Base-by-base conservation (phyloP, 64 coral and sea anemone species). In the Montipora cactus region DNA sequence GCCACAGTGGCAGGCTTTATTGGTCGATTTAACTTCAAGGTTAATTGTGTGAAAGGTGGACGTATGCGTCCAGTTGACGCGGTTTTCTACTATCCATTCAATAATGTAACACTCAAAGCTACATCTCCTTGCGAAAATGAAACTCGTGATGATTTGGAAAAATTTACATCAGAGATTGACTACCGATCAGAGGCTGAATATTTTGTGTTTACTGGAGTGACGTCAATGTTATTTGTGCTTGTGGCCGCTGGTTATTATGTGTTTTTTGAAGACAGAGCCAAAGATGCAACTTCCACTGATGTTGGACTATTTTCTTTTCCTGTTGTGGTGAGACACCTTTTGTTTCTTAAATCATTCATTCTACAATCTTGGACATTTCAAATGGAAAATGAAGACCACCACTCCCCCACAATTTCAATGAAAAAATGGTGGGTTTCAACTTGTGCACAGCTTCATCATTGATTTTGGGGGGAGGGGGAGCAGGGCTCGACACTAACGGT, bases 161-260 rank as follows among this genome's bases (percentile, higher is more conserved):
- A 48, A 75, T 8, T 9, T 21, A 47, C 46, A 23, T 67, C 61
- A 3, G 8, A 83, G 20, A 8, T 91, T 3, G 59, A 92, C 49
- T 96, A 96, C 68, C 77, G 87, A 48, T 94, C 92, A 0, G 98
- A 99, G 14, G 91, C 98, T 0, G 66, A 99, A 67, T 99, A 96
- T 78, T 96, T 99, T 81, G 98, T 99, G 12, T 96, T 96, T 47
- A 93, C 93, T 75, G 98, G 98, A 5, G 95, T 96, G 57, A 78
- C 90, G 15, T 96, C 88, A 18, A 94, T 99, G 61, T 74, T 99
- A 12, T 99, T 94, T 76, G 79, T 90, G 2, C 50, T 99, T n/a
- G 92, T 75, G 14, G 81, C 90, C 15, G 72, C 84, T 4, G 46
- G 86, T n/a, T 96, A 99, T 57, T 99, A 99, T 28, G 88, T 92